These are phyloP conservation scores for Holocentrus rufus DNA, from an alignment of 2,797 vertebrate species.

Conservation along the genomic window DNA sequence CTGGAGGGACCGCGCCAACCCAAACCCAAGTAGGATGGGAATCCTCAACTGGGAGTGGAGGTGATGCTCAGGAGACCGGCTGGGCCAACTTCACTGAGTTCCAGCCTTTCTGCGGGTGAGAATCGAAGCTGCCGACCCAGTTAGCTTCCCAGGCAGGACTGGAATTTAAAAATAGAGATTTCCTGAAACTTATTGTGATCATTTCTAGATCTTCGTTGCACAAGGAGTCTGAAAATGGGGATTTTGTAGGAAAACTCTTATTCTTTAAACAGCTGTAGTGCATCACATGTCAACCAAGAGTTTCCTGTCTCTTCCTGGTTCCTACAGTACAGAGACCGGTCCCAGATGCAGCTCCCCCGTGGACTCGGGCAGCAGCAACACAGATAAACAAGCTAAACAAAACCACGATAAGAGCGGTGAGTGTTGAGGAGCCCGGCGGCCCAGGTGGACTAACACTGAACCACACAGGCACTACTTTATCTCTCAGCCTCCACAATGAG, in stretches of 20 bases:
- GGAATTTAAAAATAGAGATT: too few species aligned
- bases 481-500: too few species aligned
- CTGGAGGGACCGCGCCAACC: conserved; percentile 71
- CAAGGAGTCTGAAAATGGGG: background rate
- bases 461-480: background rate
- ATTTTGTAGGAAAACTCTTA: background rate
- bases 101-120: conserved; percentile 92
- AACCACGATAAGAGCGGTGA: conserved; percentile 83
- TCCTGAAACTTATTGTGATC: too few species aligned
- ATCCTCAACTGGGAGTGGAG: conserved; percentile 57
- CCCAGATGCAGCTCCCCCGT: conserved; percentile 88
- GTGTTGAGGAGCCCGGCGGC: too few species aligned
- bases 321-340: conserved; percentile 83
- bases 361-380: conserved; percentile 58
- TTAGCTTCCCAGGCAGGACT: background rate
- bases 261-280: background rate
- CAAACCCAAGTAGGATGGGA: conserved; percentile 84
- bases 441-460: background rate
- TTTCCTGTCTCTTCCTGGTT: background rate
- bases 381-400: conserved; percentile 72
- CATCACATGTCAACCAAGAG: background rate
- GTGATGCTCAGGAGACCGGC: conserved; percentile 80
- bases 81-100: conserved; percentile 95
- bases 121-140: background rate
- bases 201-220: too few species aligned